Evolutionary conservation across 2,113 vertebrate species (phyloP), one percentile per base, ranked within the genome.

Genomic region (Carassius carassius): DNA sequence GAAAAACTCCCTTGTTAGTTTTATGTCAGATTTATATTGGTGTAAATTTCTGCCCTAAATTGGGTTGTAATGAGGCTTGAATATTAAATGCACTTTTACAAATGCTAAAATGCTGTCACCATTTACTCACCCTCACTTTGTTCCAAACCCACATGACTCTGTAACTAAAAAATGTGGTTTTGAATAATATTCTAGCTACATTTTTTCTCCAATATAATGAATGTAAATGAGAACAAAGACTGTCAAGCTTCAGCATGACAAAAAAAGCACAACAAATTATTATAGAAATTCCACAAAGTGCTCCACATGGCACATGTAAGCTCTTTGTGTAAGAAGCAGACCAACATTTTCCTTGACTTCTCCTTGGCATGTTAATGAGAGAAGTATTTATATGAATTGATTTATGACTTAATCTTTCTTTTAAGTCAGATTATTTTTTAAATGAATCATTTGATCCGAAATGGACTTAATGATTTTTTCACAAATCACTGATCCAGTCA

Each of bases 41-140:
- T 86, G 19, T 63, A 29, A n/a, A 73, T 29, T 78, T 69, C 58
- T 35, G 35, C 29, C n/a, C 12, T 78, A 17, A n/a, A 62, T 44
- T 56, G 12, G 25, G 62, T 25, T n/a, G 23, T 47, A 81, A 85
- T 83, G 69, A 32, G n/a, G 44, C 51, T 85, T 85, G 74, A 37
- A 73, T 14, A 4, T 73, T 73, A 47, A 73, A 2, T 73, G 11
- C 37, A 23, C 37, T 44, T 72, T 73, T 44, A 12, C 70, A 73
- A 10, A 44, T 72, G 37, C 12, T 23, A n/a, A 70, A 41, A 73
- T 3, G 11, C 17, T 37, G 32, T 69, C 16, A 10, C 19, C 29
- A 35, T 35, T 17, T 35, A 35, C 29, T 19, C 63, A 65, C 25
- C 25, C 25, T 65, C 62, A 65, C 13, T 63, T 63, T 25, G 4